Evolutionary conservation across 2,888 invertebrate genomes (phyloP).

Genomic region (Linnaemya vulpina): DNA sequence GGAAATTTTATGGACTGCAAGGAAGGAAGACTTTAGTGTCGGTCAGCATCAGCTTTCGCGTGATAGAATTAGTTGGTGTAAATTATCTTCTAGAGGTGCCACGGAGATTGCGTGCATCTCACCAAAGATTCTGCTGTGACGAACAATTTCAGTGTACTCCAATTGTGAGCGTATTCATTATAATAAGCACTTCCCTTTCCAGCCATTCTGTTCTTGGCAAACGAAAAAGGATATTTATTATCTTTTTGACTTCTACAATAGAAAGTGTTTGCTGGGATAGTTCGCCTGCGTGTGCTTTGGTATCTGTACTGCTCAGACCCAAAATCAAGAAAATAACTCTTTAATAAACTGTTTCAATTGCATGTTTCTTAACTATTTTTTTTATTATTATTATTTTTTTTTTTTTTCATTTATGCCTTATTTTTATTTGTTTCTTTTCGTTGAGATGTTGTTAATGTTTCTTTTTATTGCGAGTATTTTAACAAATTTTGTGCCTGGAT

Average conservation of each 20-base stretch:
- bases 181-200: too few species aligned
- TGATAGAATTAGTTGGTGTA: too few species aligned
- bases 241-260: background rate
- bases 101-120: too few species aligned
- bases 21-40: background rate
- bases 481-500: constrained; percentile 48
- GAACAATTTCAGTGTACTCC: too few species aligned
- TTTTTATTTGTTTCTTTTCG: background rate
- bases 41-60: too few species aligned
- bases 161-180: too few species aligned
- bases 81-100: too few species aligned
- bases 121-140: too few species aligned
- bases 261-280: constrained; percentile 7
- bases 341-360: constrained; percentile 70
- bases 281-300: constrained; percentile 33
- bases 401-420: background rate
- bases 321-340: constrained; percentile 56
- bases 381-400: background rate
- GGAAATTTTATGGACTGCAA: background rate
- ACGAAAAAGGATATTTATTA: too few species aligned
- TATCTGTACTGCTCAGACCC: constrained; percentile 45
- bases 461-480: constrained; percentile 49
- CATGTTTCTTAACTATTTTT: constrained; percentile 67
- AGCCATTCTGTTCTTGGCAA: too few species aligned
- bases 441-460: constrained; percentile 41